A percentile compares a stretch with the other conserved stretches of the same genome.
Evolutionary conservation across 2,113 vertebrate genomes (phyloP).

Genomic region (Aegithalos caudatus): DNA sequence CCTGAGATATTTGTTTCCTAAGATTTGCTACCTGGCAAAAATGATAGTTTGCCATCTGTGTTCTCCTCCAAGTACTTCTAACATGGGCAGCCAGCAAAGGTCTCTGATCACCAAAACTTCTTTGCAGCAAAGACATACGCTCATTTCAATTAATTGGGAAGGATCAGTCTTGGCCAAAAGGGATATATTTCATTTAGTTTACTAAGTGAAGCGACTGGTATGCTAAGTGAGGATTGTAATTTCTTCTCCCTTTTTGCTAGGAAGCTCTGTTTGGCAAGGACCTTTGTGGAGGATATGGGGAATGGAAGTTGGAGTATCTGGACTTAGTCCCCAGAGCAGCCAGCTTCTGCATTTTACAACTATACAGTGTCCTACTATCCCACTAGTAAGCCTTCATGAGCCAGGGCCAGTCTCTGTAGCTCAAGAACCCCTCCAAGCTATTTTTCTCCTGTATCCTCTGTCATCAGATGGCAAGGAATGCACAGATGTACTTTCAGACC

Average conservation of each 20-base stretch:
- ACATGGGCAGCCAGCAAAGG: not conserved
- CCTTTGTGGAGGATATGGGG: not conserved
- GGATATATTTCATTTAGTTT: not conserved
- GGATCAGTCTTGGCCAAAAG: not conserved
- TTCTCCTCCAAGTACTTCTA: not conserved
- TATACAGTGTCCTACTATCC: not conserved
- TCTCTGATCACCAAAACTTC: not conserved
- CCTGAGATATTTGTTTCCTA: slow-evolving; percentile 18
- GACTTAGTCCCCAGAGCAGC: not conserved
- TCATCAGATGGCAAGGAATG: not conserved
- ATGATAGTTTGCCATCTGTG: not conserved
- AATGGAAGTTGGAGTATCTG: not conserved
- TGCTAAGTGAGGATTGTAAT: not conserved
- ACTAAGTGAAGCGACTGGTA: not conserved
- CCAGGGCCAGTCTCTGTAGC: not conserved
- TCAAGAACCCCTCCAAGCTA: not conserved
- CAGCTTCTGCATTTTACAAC: not conserved
- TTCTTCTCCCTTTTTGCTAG: not conserved
- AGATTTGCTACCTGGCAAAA: slow-evolving; percentile 11
- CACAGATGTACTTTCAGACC: not conserved
- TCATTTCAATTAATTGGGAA: not conserved
- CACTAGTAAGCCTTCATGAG: not conserved
- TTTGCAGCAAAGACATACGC: not conserved
- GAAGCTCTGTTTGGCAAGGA: not conserved
- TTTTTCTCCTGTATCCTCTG: not conserved